phyloP scores from a whole-genome alignment of 2,113 vertebrate species.

The Helogale parvula region DNA sequence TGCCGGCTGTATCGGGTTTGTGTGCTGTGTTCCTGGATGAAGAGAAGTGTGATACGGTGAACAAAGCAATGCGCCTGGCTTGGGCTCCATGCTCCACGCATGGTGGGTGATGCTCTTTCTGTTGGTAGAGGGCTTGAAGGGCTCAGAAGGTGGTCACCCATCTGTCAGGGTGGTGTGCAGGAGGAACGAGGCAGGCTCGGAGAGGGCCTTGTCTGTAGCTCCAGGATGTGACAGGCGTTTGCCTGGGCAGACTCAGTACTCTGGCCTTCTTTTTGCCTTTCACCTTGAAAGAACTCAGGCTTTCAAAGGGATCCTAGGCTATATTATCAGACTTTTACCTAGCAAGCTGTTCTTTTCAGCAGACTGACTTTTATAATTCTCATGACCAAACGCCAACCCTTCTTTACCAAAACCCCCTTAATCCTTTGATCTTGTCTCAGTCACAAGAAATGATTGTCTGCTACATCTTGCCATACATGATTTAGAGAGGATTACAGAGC shows the following conservation, averaged over 20 bases:
- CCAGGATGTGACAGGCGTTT: too few relatives aligned
- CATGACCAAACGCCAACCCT: not conserved
- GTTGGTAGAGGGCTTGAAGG: not conserved
- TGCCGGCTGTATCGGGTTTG: not conserved
- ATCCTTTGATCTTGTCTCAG: slow-evolving; percentile 70
- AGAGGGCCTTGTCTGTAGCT: not conserved
- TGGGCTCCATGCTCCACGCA: not conserved
- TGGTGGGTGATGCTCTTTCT: not conserved
- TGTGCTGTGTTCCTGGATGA: too few relatives aligned
- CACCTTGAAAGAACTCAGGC: not conserved
- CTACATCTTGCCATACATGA: slow-evolving; percentile 20
- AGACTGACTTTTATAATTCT: slow-evolving; percentile 31
- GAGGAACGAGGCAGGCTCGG: not conserved
- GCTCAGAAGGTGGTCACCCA: not conserved
- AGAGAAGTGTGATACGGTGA: fast-evolving
- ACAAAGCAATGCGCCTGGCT: not conserved
- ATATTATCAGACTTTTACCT: not conserved
- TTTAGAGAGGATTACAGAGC: slow-evolving; percentile 48
- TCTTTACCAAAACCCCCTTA: slow-evolving; percentile 55
- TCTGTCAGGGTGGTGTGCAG: fast-evolving
- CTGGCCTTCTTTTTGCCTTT: not conserved
- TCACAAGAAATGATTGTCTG: slow-evolving; percentile 66
- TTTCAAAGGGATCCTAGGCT: not conserved
- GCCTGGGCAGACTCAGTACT: not conserved
- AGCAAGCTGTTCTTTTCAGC: slow-evolving; percentile 39